Percentiles rank a stretch among this genome's conserved stretches.
These are phyloP conservation scores for Folsomia candida DNA, from an alignment of 2,888 invertebrate species.

Conservation along the genomic window DNA sequence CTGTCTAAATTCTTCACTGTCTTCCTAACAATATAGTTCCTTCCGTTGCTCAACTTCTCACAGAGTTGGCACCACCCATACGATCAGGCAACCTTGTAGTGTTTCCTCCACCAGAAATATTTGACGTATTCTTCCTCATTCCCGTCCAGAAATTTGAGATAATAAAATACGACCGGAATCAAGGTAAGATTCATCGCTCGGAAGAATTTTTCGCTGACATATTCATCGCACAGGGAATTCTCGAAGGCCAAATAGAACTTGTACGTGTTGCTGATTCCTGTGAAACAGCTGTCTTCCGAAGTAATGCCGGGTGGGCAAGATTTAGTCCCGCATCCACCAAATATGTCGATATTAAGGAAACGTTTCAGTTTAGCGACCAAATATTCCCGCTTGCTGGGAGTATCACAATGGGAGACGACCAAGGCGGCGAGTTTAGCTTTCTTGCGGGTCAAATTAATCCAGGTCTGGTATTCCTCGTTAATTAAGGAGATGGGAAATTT, in stretches of 20 bases:
- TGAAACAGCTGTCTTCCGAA: no score
- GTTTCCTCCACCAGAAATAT: background rate
- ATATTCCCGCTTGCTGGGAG: background rate
- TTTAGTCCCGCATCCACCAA: background rate
- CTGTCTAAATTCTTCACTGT: no score
- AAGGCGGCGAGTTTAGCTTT: background rate
- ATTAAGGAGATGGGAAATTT: no score
- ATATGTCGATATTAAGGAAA: background rate
- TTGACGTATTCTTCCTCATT: background rate
- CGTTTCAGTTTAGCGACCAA: background rate
- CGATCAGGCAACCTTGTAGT: background rate
- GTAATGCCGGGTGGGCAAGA: background rate
- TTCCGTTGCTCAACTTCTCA: background rate
- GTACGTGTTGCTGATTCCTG: background rate
- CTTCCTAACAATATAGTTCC: no score
- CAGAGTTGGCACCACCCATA: background rate
- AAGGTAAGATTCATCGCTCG: background rate
- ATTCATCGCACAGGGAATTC: slow-evolving; percentile 10
- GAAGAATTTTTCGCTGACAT: slow-evolving; percentile 9
- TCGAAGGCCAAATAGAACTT: slow-evolving; percentile 5
- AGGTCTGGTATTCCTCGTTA: no score
- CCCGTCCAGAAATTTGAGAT: background rate
- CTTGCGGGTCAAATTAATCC: no score
- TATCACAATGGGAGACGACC: background rate
- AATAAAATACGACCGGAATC: background rate